Base-by-base conservation (phyloP, 53 echinoderm and acorn worm genomes). In the Henricia sp. region DNA sequence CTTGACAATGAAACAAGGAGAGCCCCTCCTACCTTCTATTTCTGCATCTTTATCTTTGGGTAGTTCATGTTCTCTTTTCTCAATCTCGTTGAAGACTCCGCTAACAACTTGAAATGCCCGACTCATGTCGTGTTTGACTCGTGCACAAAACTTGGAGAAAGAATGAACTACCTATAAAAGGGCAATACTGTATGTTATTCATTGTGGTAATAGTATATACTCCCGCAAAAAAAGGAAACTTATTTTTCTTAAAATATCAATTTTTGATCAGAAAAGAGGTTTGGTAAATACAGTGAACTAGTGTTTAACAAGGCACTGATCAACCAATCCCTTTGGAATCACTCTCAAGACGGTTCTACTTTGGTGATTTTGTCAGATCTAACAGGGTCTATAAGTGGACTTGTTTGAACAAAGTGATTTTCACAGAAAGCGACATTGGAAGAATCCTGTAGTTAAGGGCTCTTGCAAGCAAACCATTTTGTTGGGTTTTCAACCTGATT, bases 91-190 rank as follows among this genome's bases (percentile, higher is more conserved):
- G 24, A 63, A 80, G 37, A 50, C 64, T 6, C 48, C 35, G 23
- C 30, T 63, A 32, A 80, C 48, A 21, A 80, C 48, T 35, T 80
- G 42, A 50, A 44, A 85, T 0, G 86, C 86, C 40, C 51, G 50
- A 23, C 50, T 17, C 52, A 74, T 65, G 29, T 68, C 44, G 36
- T 35, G 66, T 71, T 65, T 64, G 39, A 85, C 86, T 1, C 63
- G 65, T 2, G 29, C 72, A 30, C 65, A 85, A 29, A 85, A 85
- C 66, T 64, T 85, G 51, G 86, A 85, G 34, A 85, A 74, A 3
- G 62, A 50, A n/a, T 85, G 50, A 8, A 74, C 86, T 14, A 74
- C 86, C 86, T 85, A 38, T 17, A 70, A 40, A 17, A 70, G 3
- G 40, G 27, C 12, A 56, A 40, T 25, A 2, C 21, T 16, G 21